Conservation (phyloP, 1,140 invertebrate genomes). For the Drosophila yakuba region DNA sequence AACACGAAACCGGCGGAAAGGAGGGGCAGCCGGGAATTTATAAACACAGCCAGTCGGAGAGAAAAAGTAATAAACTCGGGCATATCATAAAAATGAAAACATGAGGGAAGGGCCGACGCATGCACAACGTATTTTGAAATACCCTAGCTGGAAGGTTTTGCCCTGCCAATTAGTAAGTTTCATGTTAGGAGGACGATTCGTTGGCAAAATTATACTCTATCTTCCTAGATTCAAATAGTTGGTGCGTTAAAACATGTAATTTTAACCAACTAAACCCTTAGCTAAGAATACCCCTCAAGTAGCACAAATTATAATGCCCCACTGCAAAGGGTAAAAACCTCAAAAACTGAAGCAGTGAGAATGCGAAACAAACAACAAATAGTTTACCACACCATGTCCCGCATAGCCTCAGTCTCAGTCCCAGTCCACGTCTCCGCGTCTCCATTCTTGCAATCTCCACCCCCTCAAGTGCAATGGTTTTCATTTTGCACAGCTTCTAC, state of each 20-base stretch:
- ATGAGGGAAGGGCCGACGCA: conserved; percentile 9
- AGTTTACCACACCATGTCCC: conserved; percentile 34
- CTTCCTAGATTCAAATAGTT: neutral
- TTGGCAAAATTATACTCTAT: neutral
- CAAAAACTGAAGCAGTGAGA: conserved; percentile 11
- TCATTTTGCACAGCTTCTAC: conserved; percentile 19
- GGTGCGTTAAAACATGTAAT: no score
- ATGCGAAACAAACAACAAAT: conserved; percentile 26
- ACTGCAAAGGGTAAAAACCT: conserved; percentile 8
- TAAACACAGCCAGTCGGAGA: conserved; percentile 33
- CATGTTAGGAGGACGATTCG: neutral
- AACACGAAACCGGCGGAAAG: conserved; percentile 14
- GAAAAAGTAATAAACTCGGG: conserved; percentile 42
- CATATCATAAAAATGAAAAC: conserved; percentile 49
- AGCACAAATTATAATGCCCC: neutral
- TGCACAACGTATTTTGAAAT: conserved; percentile 4
- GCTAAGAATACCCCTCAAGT: no score
- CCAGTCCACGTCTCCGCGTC: no score
- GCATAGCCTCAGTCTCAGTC: conserved; percentile 2
- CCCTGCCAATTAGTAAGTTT: neutral
- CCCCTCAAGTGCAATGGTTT: conserved; percentile 31
- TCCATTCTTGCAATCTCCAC: conserved; percentile 10
- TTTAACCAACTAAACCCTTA: no score
- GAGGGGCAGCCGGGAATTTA: conserved; percentile 37
- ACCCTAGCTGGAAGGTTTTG: conserved; percentile 19